Conservation (phyloP, 2,113 vertebrate genomes). For the Gambusia affinis region DNA sequence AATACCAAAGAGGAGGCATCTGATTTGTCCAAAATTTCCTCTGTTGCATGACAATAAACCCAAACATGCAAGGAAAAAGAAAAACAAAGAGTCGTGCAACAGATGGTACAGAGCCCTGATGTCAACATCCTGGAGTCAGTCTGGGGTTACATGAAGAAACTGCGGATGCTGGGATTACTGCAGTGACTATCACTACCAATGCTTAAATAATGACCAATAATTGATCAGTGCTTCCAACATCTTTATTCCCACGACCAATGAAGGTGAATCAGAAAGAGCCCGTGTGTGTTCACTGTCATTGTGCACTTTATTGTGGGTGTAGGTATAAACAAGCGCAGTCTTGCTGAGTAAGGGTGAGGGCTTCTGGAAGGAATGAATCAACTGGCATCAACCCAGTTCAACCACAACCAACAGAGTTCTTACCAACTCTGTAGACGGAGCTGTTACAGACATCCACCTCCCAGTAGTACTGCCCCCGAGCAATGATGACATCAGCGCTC, state of each 20-base stretch:
- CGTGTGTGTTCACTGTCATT: neutral
- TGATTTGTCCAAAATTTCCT: neutral
- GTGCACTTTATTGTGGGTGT: neutral
- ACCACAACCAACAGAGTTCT: conserved; percentile 32
- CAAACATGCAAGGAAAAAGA: neutral
- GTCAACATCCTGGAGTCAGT: conserved; percentile 2
- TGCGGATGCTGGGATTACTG: neutral
- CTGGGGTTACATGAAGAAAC: neutral
- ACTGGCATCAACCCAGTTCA: conserved; percentile 26
- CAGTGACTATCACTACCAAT: neutral
- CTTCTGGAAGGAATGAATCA: conserved; percentile 45
- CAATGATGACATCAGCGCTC: conserved; percentile 55
- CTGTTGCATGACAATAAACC: neutral
- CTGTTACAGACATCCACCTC: conserved; percentile 82
- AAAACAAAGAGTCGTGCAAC: conserved; percentile 1
- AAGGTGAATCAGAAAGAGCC: neutral
- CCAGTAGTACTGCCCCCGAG: conserved; percentile 77
- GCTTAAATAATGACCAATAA: neutral
- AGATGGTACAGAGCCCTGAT: neutral
- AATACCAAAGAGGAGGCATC: neutral
- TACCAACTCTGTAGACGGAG: conserved; percentile 74
- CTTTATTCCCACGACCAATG: neutral
- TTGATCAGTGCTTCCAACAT: neutral
- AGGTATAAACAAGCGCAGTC: conserved; percentile 15
- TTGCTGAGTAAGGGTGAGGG: conserved; percentile 37